These are phyloP conservation scores for Erpornis zantholeuca DNA, from an alignment of 2,113 vertebrate species.

Conservation along the genomic window DNA sequence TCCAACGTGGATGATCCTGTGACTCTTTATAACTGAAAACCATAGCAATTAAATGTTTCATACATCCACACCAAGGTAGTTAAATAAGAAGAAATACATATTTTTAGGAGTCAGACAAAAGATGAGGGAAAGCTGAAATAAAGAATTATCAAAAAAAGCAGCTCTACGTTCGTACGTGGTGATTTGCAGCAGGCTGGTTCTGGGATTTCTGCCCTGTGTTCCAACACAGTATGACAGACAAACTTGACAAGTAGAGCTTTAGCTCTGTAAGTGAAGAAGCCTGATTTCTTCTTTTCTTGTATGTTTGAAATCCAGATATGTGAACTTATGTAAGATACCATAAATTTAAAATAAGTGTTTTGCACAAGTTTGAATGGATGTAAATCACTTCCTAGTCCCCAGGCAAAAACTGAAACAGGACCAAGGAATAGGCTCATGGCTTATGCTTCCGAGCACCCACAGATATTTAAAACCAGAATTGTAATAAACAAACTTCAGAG, in stretches of 20 bases:
- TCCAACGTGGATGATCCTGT: not conserved
- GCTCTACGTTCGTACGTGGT: accelerated
- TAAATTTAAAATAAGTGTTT: not conserved
- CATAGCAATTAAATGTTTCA: not conserved
- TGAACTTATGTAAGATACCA: not conserved
- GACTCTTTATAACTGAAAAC: not conserved
- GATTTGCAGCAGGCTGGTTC: not conserved
- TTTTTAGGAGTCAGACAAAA: not conserved
- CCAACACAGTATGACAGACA: not conserved
- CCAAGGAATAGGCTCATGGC: not conserved
- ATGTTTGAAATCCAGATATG: not conserved
- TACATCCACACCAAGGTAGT: not conserved
- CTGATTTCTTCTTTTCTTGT: not conserved
- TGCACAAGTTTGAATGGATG: not conserved
- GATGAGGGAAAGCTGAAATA: not conserved
- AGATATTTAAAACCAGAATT: not conserved
- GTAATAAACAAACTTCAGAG: not conserved
- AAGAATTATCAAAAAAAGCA: not conserved
- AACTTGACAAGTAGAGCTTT: not conserved
- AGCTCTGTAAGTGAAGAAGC: not conserved
- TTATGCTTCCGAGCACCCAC: not conserved
- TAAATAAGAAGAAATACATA: not conserved
- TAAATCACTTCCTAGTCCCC: not conserved
- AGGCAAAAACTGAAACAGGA: not conserved
- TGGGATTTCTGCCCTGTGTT: not conserved